Base-by-base conservation (phyloP, 2,888 invertebrate species). In the Stenichneumon culpator region DNA sequence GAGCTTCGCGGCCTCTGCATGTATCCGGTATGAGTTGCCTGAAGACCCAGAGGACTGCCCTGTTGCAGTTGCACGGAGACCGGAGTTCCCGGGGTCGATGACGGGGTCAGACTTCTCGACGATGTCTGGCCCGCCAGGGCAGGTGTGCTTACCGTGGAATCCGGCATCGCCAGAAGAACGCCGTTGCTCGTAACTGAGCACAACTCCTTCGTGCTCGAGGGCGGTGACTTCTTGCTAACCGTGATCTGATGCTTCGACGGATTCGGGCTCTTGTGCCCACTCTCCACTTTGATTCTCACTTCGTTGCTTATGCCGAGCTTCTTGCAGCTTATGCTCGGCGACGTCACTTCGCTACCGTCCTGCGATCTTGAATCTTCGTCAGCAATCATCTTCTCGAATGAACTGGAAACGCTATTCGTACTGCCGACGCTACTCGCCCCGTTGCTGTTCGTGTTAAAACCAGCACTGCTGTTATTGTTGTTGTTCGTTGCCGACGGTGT, bases 401-500 rank as follows among this genome's bases (percentile, higher is more conserved):
- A 96, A 79, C 96, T 96, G 0, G 96, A 93, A 1, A 95, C 93
- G 94, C 95, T 93, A 94, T 95, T 94, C 91, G 95, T 93, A 93
- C 95, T 94, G 90, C 95, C 96, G 63, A 96, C 96, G 92, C 97
- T 97, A 89, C 97, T 97, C 57, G 97, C 97, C 44, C 97, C 97
- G 88, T 97, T 96, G 91, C 97, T 96, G 90, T 97, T 97, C 90
- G 96, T 97, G 91, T 96, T 97, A 92, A 96, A 96, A 75, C 94
- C 95, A 87, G 94, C 88, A 93, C 95, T 95, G 93, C 97, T 97
- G 93, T 97, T 97, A 93, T 97, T 97, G 93, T 97, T 97, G 93
- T 97, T 97, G 90, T 95, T 96, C 73, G 97, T 97, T 79, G 97
- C 97, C 92, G 96, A 97, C 28, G 97, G 97, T 63, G 97, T 97